Evolutionary conservation across 2,797 vertebrate species (phyloP), one percentile per base, ranked within the genome.

Genomic region (Lagodon rhomboides): DNA sequence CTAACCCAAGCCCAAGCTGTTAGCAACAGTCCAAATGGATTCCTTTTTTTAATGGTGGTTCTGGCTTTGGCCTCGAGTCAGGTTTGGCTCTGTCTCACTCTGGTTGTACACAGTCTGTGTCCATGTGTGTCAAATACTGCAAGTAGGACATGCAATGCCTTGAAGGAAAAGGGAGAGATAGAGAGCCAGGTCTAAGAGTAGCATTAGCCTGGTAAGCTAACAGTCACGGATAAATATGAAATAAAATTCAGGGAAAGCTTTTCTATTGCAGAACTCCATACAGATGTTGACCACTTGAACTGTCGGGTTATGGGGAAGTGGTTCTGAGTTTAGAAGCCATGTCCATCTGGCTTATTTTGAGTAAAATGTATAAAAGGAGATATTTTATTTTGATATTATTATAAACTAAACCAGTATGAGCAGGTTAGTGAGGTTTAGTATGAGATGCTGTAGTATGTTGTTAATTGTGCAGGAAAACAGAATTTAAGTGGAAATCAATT

Each of bases 111-210:
- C 60, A 68, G 63, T 73, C 50, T 71, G 43, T 7, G 20, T 75
- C 47, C 69, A 75, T 80, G 79, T 81, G 73, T 83, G 77, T 87
- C 76, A 85, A 81, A 64, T 67, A 47, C 10, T 70, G 59, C 69
- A 91, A 87, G 79, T 83, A 85, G 89, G 85, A 90, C 88, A 88
- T 56, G 62, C 56, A 13, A 75, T 68, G 86, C 82, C 89, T 82
- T 64, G 68, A 69, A 87, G 84, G 77, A 83, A 81, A 68, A 67
- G 51, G 75, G 38, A 50, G 67, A 10, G 23, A 75, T 5, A 46
- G 22, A 30, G 67, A 81, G 82, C 7, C 59, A 43, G 11, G 67
- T 47, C 71, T 60, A 41, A 46, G 67, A 76, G 70, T 54, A 49
- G 72, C 75, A 76, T 74, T 75, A 71, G 77, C 56, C 49, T 68